Conservation (phyloP, 2,797 vertebrate genomes). For the Podarcis lilfordi region DNA sequence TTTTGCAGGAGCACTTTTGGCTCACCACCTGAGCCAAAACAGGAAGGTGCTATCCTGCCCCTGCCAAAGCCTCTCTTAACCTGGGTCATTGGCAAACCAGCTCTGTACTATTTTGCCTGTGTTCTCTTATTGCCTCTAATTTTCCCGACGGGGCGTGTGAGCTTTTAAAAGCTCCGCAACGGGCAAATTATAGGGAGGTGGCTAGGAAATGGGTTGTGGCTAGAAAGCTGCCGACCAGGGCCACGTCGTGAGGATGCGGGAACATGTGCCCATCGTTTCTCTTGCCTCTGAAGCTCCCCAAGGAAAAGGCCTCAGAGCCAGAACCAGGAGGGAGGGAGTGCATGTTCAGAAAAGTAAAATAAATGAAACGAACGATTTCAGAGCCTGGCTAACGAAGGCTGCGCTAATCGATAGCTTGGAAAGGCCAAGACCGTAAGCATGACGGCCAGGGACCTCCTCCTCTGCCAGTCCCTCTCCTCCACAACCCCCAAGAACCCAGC, state of each 20-base stretch:
- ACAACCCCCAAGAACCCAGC: no score
- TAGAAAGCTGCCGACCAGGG: neutral
- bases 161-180: neutral
- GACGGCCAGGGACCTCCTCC: neutral
- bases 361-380: neutral
- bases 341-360: neutral
- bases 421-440: neutral
- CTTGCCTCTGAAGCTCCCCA: fast-evolving
- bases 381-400: neutral
- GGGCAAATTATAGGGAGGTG: neutral
- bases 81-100: no score
- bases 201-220: neutral
- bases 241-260: neutral
- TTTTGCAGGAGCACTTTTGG: no score
- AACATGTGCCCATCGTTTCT: neutral
- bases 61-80: no score
- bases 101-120: no score
- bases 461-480: neutral
- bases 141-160: no score
- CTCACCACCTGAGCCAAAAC: no score
- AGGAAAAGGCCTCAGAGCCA: neutral
- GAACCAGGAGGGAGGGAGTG: neutral
- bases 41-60: no score
- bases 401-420: neutral
- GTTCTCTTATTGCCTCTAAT: neutral